Base-by-base conservation (phyloP, 2,113 vertebrate species). In the Cyrtonyx montezumae region DNA sequence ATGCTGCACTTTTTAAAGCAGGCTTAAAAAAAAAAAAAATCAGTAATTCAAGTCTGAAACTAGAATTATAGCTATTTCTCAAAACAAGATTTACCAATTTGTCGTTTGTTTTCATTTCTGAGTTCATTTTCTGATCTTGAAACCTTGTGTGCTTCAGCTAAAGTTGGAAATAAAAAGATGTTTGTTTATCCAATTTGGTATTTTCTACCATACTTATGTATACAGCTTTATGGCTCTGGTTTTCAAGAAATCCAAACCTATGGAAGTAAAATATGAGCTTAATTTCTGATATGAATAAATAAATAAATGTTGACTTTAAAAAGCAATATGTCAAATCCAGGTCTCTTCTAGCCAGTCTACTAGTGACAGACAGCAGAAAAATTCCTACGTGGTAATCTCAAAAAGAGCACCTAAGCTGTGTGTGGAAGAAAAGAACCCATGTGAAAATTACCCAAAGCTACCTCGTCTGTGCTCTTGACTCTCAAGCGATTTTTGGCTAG, bases 391-490 rank as follows among this genome's bases (percentile, higher is more conserved):
- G 1, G 16, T 51, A 28, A 8, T 42, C 74, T 91, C 70, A 36
- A 37, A 40, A 67, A 43, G 32, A 10, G 25, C 30, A 70, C 22
- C 83, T 74, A 10, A 3, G 23, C 26, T 5, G 34, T 23, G 42
- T 32, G 63, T 30, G 46, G 32, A 78, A 85, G 45, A 89, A 91
- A 81, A 80, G 7, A 16, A 74, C 36, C 45, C 8, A 40, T 74
- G 43, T 21, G 83, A 96, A 63, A 93, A 77, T 26, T 34, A 34
- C 36, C 67, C 92, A 53, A 83, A 92, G 66, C 69, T 97, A 99
- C 99, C 98, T 97, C 98, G 98, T 87, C 98, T 98, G 96, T 98
- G 98, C 93, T 99, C 99, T 65, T 98, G 98, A 91, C 93, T 98
- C 88, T 99, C 99, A 48, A 98, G 93, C 2, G 98, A 97, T 95